These are phyloP conservation scores for Microtus richardsoni DNA, from an alignment of 2,113 vertebrate species.

Conservation along the genomic window DNA sequence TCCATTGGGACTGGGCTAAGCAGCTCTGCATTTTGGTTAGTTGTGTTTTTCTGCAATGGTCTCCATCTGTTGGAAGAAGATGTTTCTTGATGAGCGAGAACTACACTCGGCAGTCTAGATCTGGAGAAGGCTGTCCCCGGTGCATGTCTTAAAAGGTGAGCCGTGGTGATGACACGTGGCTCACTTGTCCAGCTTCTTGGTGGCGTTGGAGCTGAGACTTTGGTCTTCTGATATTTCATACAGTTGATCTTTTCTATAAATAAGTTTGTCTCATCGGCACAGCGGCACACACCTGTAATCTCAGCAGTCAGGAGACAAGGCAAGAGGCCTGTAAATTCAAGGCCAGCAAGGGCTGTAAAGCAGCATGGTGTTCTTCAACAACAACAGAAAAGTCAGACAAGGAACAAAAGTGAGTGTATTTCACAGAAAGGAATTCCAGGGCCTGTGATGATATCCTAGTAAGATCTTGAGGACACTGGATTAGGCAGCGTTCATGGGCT, in stretches of 20 bases:
- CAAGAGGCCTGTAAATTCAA: not conserved
- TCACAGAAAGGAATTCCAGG: not conserved
- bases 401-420: not conserved
- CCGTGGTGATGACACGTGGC: not conserved
- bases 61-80: not conserved
- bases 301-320: not conserved
- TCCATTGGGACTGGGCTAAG: not conserved
- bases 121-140: not conserved
- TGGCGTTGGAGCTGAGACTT: not conserved
- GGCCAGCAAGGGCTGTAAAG: not conserved
- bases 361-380: not conserved
- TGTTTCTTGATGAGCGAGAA: not conserved
- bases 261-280: constrained; percentile 8
- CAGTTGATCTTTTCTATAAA: constrained; percentile 59
- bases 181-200: not conserved
- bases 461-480: not conserved
- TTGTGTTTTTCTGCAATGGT: not conserved
- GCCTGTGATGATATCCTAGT: not conserved
- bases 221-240: constrained; percentile 66
- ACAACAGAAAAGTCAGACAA: not conserved
- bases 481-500: not conserved
- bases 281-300: not conserved
- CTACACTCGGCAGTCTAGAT: not conserved
- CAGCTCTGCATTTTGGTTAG: not conserved
- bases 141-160: not conserved